Percentiles rank a stretch among this genome's conserved stretches.
Evolutionary conservation across 1,140 invertebrate species (phyloP).

Genomic region (Drosophila asahinai): DNA sequence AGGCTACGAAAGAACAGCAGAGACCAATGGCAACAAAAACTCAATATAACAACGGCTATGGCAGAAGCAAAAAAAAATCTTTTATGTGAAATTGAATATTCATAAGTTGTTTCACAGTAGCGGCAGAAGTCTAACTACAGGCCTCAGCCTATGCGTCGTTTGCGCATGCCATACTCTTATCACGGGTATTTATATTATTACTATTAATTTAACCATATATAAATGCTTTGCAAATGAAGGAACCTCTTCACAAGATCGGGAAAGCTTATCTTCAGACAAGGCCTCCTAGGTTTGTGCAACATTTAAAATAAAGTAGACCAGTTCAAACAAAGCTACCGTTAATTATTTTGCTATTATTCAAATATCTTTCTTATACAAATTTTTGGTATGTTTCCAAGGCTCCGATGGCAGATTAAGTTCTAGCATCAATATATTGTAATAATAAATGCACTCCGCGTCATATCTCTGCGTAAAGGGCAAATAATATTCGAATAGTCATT

Average conservation of each 20-base stretch:
- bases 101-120: conserved; percentile 74
- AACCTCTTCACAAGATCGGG: not conserved
- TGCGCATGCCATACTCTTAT: conserved; percentile 8
- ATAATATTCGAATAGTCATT: too few relatives aligned
- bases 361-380: too few relatives aligned
- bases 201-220: not conserved
- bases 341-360: too few relatives aligned
- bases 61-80: conserved; percentile 75
- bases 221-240: not conserved
- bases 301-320: not conserved
- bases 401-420: too few relatives aligned
- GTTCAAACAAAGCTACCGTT: too few relatives aligned
- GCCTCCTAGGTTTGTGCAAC: not conserved
- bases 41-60: conserved; percentile 72
- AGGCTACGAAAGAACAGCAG: conserved; percentile 22
- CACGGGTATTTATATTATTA: not conserved
- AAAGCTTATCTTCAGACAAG: not conserved
- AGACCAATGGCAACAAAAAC: conserved; percentile 58
- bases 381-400: too few relatives aligned
- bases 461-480: too few relatives aligned
- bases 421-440: too few relatives aligned
- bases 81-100: conserved; percentile 84
- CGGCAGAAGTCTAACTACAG: conserved; percentile 58
- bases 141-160: conserved; percentile 30
- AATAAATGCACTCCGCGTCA: too few relatives aligned